Conservation (phyloP, 2,113 vertebrate genomes). For the Eleginops maclovinus region DNA sequence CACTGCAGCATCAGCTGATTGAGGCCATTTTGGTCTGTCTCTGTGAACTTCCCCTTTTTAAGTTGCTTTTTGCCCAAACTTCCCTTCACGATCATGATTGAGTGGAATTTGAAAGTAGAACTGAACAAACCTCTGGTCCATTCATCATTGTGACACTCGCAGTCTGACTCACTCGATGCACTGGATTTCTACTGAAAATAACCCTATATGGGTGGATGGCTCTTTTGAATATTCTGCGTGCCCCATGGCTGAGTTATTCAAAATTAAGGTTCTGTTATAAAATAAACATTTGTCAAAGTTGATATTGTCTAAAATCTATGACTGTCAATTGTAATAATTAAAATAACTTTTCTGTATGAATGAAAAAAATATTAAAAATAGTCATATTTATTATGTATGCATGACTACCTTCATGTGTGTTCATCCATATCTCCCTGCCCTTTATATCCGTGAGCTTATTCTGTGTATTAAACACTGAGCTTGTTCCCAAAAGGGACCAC, state of each 20-base stretch:
- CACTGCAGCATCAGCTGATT: constrained; percentile 29
- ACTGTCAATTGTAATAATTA: too few relatives aligned
- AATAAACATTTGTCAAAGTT: constrained; percentile 17
- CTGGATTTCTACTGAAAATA: constrained; percentile 17
- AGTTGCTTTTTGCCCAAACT: constrained; percentile 20
- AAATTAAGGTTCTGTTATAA: constrained; percentile 19
- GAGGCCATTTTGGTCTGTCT: constrained; percentile 34
- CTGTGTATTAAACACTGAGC: constrained; percentile 39
- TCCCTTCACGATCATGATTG: constrained; percentile 62
- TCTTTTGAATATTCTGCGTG: constrained; percentile 22
- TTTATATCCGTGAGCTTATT: constrained; percentile 23
- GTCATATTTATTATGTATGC: constrained; percentile 11
- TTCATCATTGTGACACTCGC: constrained; percentile 53
- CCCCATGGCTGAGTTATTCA: constrained; percentile 23
- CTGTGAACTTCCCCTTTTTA: constrained; percentile 44
- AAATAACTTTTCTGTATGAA: too few relatives aligned
- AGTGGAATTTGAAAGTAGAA: constrained; percentile 51
- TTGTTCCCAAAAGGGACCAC: constrained; percentile 56
- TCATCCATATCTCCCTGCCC: constrained; percentile 11
- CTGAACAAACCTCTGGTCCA: constrained; percentile 44
- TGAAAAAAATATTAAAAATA: too few relatives aligned
- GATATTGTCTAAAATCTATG: background rate
- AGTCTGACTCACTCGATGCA: constrained; percentile 11
- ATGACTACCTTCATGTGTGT: constrained; percentile 39
- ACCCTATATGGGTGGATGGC: constrained; percentile 23